Evolutionary conservation across 2,797 vertebrate genomes (phyloP).

Genomic region (Columba guinea): DNA sequence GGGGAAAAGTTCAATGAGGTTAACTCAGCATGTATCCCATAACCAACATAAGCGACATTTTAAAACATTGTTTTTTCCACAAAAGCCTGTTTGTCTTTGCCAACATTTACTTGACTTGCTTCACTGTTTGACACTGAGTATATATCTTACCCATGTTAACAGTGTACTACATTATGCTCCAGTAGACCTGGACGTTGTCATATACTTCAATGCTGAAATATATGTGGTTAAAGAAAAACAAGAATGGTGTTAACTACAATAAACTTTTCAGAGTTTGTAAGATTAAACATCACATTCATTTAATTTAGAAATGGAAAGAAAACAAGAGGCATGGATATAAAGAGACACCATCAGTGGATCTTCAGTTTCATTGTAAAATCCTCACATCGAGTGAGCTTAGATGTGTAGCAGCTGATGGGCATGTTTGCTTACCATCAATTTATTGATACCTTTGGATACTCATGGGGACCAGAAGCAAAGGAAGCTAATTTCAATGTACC

Average conservation of each 20-base stretch:
- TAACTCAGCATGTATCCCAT: conserved; percentile 82
- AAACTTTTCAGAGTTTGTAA: neutral
- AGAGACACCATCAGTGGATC: neutral
- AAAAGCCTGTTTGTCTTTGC: neutral
- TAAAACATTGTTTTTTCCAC: conserved; percentile 21
- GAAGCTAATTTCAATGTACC: neutral
- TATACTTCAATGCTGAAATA: neutral
- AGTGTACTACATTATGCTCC: neutral
- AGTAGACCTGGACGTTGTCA: neutral
- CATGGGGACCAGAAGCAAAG: neutral
- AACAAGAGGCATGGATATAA: neutral
- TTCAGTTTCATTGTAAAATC: neutral
- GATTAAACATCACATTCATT: neutral
- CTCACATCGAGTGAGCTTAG: neutral
- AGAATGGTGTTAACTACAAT: neutral
- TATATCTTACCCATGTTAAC: neutral
- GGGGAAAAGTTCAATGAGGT: conserved; percentile 91
- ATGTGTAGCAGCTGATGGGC: neutral
- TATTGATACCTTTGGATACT: neutral
- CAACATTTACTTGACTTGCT: neutral
- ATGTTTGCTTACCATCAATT: neutral
- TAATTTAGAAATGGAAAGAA: neutral
- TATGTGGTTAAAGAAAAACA: neutral
- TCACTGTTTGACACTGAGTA: neutral
- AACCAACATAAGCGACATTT: conserved; percentile 66